Base-by-base conservation (phyloP, 2,888 invertebrate species). In the Phlogophora meticulosa region DNA sequence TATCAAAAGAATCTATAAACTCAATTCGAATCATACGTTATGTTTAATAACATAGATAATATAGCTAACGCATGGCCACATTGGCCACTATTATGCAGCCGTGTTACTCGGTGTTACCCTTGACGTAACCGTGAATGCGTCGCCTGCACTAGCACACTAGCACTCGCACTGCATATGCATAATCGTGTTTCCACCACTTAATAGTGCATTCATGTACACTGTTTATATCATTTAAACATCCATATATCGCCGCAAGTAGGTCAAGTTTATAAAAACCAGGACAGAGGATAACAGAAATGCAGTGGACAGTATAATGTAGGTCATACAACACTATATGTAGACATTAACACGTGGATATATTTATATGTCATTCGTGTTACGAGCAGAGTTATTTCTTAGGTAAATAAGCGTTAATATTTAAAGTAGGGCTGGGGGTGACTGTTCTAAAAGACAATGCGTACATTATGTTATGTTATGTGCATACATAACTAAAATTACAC, bases 201-300 rank as follows among this genome's bases (percentile, higher is more conserved):
- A 84, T 84, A 87, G 85, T 88, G 81, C 81, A 84, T 82, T 84
- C 88, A 85, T 87, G 88, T 88, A 87, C 75, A 76, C 77, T 86
- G 84, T 88, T 88, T 88, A 89, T 88, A 88, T 87, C 85, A 85
- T 86, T 88, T 87, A 90, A 86, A 87, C 89, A 89, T 88, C 86
- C 83, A 89, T 87, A 85, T 85, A 86, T 81, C 78, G 84, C 70
- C 49, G 75, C 78, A 94, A 92, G 86, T 94, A 79, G 93, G 94
- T 93, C 94, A 94, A 94, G 94, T 93, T 94, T 93, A 91, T 85
- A 84, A 85, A 90, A 93, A 90, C 90, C 91, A 92, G 94, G 92
- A 87, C 94, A 91, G 94, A 94, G 94, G 94, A 94, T 92, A 94
- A 93, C 90, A 92, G 87, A 91, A 87, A 87, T 91, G 91, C 91